These are phyloP conservation scores for Umimayanthus chanpuru DNA, from an alignment of 92 coral and sea anemone genomes.

Conservation along the genomic window DNA sequence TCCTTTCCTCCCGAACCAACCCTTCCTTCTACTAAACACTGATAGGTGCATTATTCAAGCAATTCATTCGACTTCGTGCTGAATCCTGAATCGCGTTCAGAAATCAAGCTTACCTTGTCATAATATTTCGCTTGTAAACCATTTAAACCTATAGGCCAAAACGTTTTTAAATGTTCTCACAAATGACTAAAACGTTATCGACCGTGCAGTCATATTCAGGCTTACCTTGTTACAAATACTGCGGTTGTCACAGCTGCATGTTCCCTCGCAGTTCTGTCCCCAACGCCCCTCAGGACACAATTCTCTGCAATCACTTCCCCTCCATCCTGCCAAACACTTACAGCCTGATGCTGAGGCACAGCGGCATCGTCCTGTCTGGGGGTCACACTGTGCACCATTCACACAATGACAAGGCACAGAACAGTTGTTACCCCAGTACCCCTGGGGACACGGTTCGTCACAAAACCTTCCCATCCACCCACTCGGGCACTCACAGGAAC, in stretches of 20 bases:
- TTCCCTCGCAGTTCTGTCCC: constrained; percentile 73
- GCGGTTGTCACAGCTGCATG: constrained; percentile 66
- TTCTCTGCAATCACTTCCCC: constrained; percentile 62
- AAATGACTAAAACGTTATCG: too few species aligned
- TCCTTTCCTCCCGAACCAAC: neutral
- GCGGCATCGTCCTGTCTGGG: constrained; percentile 73
- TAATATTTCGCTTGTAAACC: constrained; percentile 17
- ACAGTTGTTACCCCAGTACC: constrained; percentile 86
- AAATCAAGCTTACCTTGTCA: constrained; percentile 61
- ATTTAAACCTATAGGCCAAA: too few species aligned
- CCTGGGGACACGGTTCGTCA: constrained; percentile 70
- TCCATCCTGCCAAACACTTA: constrained; percentile 79
- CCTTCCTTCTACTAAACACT: neutral
- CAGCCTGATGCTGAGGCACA: constrained; percentile 61
- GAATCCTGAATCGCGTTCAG: too few species aligned
- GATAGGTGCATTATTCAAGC: too few species aligned
- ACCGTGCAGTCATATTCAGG: too few species aligned
- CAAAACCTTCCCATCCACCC: constrained; percentile 84
- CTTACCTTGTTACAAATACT: constrained; percentile 80
- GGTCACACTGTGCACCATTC: constrained; percentile 77
- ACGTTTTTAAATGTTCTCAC: too few species aligned
- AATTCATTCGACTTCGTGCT: too few species aligned
- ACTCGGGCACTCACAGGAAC: constrained; percentile 68
- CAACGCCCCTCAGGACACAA: constrained; percentile 66
- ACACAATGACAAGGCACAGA: constrained; percentile 67